Percentiles rank a stretch among this genome's conserved stretches.
phyloP scores from a whole-genome alignment of 2,113 vertebrate genomes.

The Sinocyclocheilus anophthalmus region DNA sequence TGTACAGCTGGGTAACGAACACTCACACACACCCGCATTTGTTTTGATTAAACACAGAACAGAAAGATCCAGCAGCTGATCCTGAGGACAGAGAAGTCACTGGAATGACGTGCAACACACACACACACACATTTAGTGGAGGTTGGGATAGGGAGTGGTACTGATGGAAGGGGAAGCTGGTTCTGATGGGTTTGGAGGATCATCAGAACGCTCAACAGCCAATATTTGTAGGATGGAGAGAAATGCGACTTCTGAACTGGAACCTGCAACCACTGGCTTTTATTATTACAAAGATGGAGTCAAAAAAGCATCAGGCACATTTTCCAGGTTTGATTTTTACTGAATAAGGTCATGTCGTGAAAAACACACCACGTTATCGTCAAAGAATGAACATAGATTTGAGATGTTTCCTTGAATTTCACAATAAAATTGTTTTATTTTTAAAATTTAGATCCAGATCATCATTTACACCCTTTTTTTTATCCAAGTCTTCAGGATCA shows the following conservation, averaged over 20 bases:
- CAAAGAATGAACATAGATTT: neutral
- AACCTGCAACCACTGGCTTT: neutral
- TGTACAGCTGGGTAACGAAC: conserved; percentile 22
- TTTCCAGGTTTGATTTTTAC: neutral
- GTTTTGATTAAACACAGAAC: conserved; percentile 4
- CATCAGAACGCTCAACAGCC: conserved; percentile 18
- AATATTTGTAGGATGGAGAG: neutral
- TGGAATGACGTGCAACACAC: conserved; percentile 15
- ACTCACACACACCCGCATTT: conserved; percentile 15
- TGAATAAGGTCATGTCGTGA: neutral
- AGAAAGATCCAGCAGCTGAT: conserved; percentile 24
- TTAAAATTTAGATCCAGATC: neutral
- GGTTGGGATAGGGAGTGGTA: conserved; percentile 46
- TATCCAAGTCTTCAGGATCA: conserved; percentile 8
- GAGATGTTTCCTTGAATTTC: neutral
- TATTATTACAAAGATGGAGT: neutral
- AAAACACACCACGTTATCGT: neutral
- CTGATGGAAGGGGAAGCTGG: conserved; percentile 35
- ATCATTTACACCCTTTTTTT: conserved; percentile 16
- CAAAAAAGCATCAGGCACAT: neutral
- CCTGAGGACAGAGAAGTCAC: conserved; percentile 15
- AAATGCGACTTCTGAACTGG: neutral
- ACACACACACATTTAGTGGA: conserved; percentile 37
- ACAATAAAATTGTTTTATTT: neutral
- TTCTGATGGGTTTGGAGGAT: conserved; percentile 45